A percentile compares a stretch with the other conserved stretches of the same genome.
Conservation (phyloP, 1,140 invertebrate species). For the Microplitis demolitor region DNA sequence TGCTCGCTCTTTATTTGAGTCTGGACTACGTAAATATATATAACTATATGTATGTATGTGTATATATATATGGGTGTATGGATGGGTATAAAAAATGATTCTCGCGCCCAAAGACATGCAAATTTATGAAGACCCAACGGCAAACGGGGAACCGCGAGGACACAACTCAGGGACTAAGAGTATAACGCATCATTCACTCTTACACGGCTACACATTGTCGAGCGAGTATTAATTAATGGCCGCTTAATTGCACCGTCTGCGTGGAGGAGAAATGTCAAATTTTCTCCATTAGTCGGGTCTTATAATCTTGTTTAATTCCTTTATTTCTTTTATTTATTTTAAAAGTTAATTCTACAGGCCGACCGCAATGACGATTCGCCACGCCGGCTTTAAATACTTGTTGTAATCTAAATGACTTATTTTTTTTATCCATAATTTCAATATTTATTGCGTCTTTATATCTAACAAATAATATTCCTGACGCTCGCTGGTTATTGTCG, state of each 20-base stretch:
- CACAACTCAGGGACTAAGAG: background rate
- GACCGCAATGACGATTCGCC: no score
- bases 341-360: background rate
- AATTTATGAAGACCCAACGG: constrained; percentile 56
- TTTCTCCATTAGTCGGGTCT: background rate
- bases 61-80: background rate
- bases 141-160: constrained; percentile 31
- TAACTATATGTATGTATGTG: background rate
- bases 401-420: background rate
- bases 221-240: constrained; percentile 52
- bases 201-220: background rate
- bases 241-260: constrained; percentile 45
- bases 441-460: no score
- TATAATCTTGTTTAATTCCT: background rate
- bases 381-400: no score
- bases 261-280: background rate
- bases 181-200: background rate
- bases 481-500: no score
- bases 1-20: background rate
- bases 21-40: background rate
- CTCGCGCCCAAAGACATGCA: constrained; percentile 58
- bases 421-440: background rate
- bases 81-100: constrained; percentile 57
- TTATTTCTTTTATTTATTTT: background rate
- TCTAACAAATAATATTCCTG: no score